Conservation (phyloP, 2,113 vertebrate genomes). For the Synchiropus splendidus region DNA sequence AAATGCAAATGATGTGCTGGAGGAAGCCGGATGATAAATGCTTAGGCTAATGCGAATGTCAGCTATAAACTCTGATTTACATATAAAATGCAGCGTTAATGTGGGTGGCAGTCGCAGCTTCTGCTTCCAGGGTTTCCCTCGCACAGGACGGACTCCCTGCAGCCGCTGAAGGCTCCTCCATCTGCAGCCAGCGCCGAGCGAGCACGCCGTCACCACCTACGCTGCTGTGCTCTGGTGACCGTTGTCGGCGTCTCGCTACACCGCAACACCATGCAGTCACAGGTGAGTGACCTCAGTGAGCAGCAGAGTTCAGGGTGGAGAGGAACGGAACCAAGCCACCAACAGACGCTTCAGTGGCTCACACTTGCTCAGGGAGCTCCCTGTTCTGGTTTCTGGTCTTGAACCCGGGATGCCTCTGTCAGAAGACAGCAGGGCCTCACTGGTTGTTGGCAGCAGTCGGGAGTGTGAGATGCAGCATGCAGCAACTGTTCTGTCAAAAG, state of each 20-base stretch:
- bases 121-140: constrained; percentile 6
- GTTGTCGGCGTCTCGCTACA: constrained; percentile 20
- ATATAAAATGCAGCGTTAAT: neutral
- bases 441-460: no score
- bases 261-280: constrained; percentile 19
- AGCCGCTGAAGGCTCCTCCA: constrained; percentile 17
- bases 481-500: no score
- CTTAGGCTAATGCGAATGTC: neutral
- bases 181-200: constrained; percentile 4
- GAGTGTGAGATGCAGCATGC: no score
- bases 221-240: constrained; percentile 23
- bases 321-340: no score
- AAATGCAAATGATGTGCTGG: no score
- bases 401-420: no score
- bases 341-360: no score
- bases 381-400: no score
- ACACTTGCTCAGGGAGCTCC: no score
- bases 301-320: no score
- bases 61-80: neutral
- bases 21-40: constrained; percentile 1
- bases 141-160: constrained; percentile 9
- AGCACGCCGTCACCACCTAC: constrained; percentile 13
- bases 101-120: constrained; percentile 1
- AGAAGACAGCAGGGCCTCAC: no score
- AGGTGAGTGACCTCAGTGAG: no score